Conservation (phyloP, 2,113 vertebrate genomes). For the Oreochromis niloticus region DNA sequence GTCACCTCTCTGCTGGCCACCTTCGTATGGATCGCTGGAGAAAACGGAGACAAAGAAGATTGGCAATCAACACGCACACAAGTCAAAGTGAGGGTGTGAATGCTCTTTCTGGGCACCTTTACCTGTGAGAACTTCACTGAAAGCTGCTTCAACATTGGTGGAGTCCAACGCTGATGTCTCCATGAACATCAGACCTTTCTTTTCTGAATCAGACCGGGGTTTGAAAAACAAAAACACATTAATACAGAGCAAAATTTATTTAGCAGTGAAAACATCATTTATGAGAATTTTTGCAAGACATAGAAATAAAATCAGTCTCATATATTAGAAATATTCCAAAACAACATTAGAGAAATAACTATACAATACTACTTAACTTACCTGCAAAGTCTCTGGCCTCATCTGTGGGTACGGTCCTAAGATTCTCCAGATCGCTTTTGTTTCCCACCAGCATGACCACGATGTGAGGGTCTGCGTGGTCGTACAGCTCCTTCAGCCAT, state of each 20-base stretch:
- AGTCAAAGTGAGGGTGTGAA: not conserved
- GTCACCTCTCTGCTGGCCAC: constrained; percentile 84
- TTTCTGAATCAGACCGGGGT: constrained; percentile 71
- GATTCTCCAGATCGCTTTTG: constrained; percentile 82
- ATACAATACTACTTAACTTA: constrained; percentile 14
- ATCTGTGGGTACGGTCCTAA: constrained; percentile 84
- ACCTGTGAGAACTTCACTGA: constrained; percentile 93
- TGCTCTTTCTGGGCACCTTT: not conserved
- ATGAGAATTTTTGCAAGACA: not conserved
- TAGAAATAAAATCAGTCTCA: not conserved
- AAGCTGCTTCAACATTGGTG: constrained; percentile 92
- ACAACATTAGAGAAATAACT: not conserved
- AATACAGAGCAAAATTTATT: not conserved
- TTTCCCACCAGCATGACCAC: constrained; percentile 99
- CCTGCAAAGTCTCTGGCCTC: constrained; percentile 90
- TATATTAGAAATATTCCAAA: not conserved
- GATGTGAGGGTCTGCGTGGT: constrained; percentile 95
- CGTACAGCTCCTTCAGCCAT: constrained; percentile 94
- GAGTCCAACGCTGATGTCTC: constrained; percentile 95
- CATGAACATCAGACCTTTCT: constrained; percentile 88
- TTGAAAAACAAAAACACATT: not conserved
- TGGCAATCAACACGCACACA: not conserved
- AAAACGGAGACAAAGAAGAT: not conserved
- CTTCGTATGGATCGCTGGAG: constrained; percentile 83
- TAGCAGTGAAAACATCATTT: not conserved